A percentile compares a stretch with the other conserved stretches of the same genome.
These are phyloP conservation scores for Mesopsocus fuscifrons DNA, from an alignment of 2,888 invertebrate genomes.

Conservation along the genomic window DNA sequence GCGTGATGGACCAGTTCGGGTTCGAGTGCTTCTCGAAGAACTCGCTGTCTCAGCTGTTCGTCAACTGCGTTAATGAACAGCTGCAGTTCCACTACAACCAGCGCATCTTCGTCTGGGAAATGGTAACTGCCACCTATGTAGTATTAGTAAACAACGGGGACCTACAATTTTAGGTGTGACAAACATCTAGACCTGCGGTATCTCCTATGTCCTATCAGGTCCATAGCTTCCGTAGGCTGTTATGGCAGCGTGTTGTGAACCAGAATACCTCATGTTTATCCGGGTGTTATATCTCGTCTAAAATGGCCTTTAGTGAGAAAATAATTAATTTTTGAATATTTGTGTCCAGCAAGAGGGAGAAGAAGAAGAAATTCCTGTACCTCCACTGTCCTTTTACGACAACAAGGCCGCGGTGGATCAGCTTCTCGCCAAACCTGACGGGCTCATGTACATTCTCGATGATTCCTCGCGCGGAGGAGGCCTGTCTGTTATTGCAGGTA, in stretches of 20 bases:
- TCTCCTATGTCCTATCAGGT: no score
- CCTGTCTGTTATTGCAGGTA: slow-evolving; percentile 54
- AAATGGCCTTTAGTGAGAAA: background rate
- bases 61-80: slow-evolving; percentile 83
- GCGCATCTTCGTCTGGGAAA: slow-evolving; percentile 79
- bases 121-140: no score
- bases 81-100: slow-evolving; percentile 88
- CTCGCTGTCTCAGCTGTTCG: slow-evolving; percentile 68
- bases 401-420: slow-evolving; percentile 78
- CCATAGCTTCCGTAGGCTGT: no score
- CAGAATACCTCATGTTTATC: no score
- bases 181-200: no score
- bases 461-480: slow-evolving; percentile 61
- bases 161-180: no score
- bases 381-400: slow-evolving; percentile 60
- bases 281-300: no score
- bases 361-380: slow-evolving; percentile 58
- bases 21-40: slow-evolving; percentile 83
- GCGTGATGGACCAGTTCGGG: slow-evolving; percentile 74
- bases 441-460: slow-evolving; percentile 69
- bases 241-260: no score
- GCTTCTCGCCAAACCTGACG: slow-evolving; percentile 63
- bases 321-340: slow-evolving; percentile 11
- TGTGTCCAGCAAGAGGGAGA: slow-evolving; percentile 38
- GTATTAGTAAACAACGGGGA: no score